Evolutionary conservation across 1,140 invertebrate genomes (phyloP), one percentile per base, ranked within the genome.

Genomic region (Melipona quadrifasciata): DNA sequence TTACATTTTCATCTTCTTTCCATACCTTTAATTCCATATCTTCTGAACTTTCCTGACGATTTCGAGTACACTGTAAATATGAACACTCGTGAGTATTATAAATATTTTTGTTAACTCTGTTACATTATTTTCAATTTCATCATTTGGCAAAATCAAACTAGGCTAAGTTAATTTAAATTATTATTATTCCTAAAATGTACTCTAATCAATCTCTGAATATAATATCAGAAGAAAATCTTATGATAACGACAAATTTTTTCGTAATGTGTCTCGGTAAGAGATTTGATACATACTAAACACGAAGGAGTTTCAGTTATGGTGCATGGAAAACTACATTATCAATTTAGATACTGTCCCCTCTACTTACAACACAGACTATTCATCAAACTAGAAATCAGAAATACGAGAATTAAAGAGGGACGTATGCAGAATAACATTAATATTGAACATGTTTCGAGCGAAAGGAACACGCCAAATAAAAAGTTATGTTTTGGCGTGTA

Each of bases 1-100:
- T 86, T 96, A 87, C 94, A 95, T 58, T 94, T 95, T 77, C 92
- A 93, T 84, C 84, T 95, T 8, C 79, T 94, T 11, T 89, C 92
- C 83, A 94, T 1, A 1, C 87, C 0, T 94, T 91, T 61, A 90
- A 93, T 31, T 70, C 90, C 1, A 92, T 93, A 21, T 89, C 82
- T 0, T 91, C 90, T 1, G 95, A 94, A 0, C 76, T 94, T 47
- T 47, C 0, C 85, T 93, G 5, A 89, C 92, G 0, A 91, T 95
- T 24, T 93, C 94, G 0, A 93, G 86, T n/a, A 92, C 93, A 3
- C 83, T 95, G 93, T 0, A 24, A 93, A 86, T 68, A 74, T 95
- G 61, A 91, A 92, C 27, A 55, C n/a, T n/a, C n/a, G n/a, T 93
- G 0, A 10, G 95, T 95, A 95, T 3, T 91, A 94, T 4, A 87